These are phyloP conservation scores for Caenorhabditis zanzibari DNA, from an alignment of 2,888 invertebrate species.

Conservation along the genomic window DNA sequence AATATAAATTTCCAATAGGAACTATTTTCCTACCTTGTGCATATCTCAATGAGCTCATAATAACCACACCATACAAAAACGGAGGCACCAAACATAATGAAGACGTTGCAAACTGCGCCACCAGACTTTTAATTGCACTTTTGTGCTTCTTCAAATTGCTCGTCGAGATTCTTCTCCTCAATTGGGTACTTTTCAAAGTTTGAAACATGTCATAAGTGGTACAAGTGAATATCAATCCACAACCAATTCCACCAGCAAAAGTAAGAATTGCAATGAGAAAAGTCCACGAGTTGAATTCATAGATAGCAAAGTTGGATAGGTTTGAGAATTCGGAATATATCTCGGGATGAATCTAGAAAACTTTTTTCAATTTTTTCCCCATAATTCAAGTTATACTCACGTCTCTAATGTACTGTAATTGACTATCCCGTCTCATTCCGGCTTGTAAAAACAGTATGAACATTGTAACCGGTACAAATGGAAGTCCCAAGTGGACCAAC, in stretches of 20 bases:
- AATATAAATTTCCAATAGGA: no score
- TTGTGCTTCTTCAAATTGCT: neutral
- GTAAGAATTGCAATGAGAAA: neutral
- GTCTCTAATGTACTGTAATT: slow-evolving; percentile 23
- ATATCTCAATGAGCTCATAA: slow-evolving; percentile 1
- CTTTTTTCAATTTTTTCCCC: no score
- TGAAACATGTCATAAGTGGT: slow-evolving; percentile 18
- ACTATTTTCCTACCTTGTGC: neutral
- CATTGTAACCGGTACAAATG: neutral
- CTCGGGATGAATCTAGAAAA: neutral
- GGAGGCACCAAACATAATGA: slow-evolving; percentile 17
- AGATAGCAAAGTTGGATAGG: slow-evolving; percentile 19
- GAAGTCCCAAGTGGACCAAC: neutral
- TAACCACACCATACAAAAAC: neutral
- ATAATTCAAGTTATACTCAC: neutral
- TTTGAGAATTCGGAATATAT: neutral
- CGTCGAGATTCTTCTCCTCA: neutral
- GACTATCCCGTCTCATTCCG: slow-evolving; percentile 14
- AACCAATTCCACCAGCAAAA: neutral
- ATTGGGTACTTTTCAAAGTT: neutral
- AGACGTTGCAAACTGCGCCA: slow-evolving; percentile 27
- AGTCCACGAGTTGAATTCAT: neutral
- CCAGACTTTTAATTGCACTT: slow-evolving; percentile 11
- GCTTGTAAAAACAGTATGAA: slow-evolving; percentile 2
- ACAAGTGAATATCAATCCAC: neutral